Conservation (phyloP, 35 echinoderm and acorn worm species). For the Lytechinus variegatus region DNA sequence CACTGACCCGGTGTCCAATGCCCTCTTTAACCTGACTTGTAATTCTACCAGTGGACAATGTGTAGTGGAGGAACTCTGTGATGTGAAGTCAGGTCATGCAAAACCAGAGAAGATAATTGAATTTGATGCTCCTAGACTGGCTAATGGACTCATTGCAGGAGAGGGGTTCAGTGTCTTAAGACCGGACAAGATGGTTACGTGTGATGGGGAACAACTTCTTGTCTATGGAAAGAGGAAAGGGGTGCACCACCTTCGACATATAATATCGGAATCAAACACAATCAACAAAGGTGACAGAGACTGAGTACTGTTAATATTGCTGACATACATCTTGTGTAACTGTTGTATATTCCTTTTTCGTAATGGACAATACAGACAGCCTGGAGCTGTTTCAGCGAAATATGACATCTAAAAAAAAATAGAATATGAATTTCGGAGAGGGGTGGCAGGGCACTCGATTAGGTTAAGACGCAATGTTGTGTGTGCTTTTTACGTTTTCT, state of each 20-base stretch:
- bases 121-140: not conserved
- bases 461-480: too few relatives aligned
- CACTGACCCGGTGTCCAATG: not conserved
- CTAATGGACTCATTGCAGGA: not conserved
- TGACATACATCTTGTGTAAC: not conserved
- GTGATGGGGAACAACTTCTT: conserved; percentile 20
- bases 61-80: not conserved
- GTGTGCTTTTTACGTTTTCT: too few relatives aligned
- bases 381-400: not conserved
- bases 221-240: not conserved
- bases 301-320: not conserved
- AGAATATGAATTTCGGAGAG: too few relatives aligned
- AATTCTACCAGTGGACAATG: not conserved
- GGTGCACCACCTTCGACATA: not conserved
- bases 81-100: not conserved
- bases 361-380: not conserved
- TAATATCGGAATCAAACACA: not conserved
- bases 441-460: too few relatives aligned
- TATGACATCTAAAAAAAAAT: too few relatives aligned
- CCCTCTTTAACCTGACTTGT: not conserved
- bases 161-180: conserved; percentile 17
- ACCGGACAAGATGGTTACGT: conserved; percentile 1
- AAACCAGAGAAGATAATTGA: not conserved
- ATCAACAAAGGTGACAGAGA: not conserved
- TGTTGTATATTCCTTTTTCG: not conserved